Percentiles rank a stretch among this genome's conserved stretches.
Conservation (phyloP, 2,113 vertebrate genomes). For the Nesogale talazaci region DNA sequence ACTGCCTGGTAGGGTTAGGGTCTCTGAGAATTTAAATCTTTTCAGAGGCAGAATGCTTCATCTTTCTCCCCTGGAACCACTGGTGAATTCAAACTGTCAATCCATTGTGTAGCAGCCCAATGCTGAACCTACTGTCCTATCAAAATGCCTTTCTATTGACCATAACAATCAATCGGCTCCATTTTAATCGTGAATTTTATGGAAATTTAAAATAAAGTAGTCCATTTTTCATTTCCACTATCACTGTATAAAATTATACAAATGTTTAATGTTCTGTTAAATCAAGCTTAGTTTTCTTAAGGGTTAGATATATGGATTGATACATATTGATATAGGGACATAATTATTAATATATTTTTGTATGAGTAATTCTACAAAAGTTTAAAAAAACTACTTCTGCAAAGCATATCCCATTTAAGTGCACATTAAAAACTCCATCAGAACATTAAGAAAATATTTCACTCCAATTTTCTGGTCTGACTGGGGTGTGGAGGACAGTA, state of each 20-base stretch:
- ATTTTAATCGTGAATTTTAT: conserved; percentile 39
- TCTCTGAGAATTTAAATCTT: no score
- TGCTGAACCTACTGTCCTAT: no score
- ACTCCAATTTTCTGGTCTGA: not conserved
- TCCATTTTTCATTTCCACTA: not conserved
- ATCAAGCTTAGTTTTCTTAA: not conserved
- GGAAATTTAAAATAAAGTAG: not conserved
- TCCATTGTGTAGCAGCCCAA: no score
- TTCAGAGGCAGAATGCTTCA: no score
- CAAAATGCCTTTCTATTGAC: not conserved
- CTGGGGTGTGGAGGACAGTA: not conserved
- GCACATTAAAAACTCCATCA: not conserved
- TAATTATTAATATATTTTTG: not conserved
- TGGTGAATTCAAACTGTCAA: no score
- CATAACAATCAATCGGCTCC: not conserved
- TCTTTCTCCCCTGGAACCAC: no score
- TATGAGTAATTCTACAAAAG: conserved; percentile 24
- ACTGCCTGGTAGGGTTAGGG: no score
- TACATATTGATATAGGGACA: no score
- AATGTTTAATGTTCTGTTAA: not conserved
- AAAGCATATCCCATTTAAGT: not conserved
- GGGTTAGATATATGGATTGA: not conserved
- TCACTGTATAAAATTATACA: not conserved
- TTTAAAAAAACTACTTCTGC: conserved; percentile 22
- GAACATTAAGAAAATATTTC: not conserved